A percentile compares a stretch with the other conserved stretches of the same genome.
Conservation (phyloP, 2,113 vertebrate genomes). For the Callaeas wilsoni region DNA sequence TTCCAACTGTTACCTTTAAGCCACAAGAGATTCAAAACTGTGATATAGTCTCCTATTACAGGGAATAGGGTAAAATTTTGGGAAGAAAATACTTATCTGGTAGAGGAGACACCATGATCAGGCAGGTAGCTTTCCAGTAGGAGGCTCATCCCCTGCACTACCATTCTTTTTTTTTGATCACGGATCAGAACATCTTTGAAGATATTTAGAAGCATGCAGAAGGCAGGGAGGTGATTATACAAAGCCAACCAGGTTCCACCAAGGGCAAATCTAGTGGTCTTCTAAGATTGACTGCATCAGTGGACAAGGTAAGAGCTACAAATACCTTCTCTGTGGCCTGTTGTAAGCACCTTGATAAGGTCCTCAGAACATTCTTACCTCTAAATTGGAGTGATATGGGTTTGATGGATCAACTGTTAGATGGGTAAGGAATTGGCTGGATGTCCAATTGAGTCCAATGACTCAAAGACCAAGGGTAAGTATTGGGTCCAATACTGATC, state of each 20-base stretch:
- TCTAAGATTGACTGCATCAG: background rate
- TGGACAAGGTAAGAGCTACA: background rate
- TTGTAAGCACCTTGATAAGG: background rate
- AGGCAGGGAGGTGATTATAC: background rate
- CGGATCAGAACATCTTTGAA: background rate
- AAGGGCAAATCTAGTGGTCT: background rate
- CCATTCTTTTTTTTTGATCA: background rate
- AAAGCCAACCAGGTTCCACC: background rate
- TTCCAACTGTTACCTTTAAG: background rate
- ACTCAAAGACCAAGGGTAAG: background rate
- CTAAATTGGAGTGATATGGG: background rate
- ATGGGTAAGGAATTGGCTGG: background rate
- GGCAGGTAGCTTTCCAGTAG: background rate
- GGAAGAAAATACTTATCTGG: background rate
- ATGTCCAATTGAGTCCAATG: background rate
- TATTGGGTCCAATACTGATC: background rate
- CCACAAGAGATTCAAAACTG: background rate
- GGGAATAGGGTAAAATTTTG: background rate
- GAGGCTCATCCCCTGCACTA: background rate
- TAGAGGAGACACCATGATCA: background rate
- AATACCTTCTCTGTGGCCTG: background rate
- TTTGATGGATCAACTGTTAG: background rate
- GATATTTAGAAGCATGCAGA: background rate
- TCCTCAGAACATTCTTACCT: background rate
- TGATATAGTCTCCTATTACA: background rate